phyloP scores from a whole-genome alignment of 1,140 invertebrate genomes.

The Holotrichia oblita region DNA sequence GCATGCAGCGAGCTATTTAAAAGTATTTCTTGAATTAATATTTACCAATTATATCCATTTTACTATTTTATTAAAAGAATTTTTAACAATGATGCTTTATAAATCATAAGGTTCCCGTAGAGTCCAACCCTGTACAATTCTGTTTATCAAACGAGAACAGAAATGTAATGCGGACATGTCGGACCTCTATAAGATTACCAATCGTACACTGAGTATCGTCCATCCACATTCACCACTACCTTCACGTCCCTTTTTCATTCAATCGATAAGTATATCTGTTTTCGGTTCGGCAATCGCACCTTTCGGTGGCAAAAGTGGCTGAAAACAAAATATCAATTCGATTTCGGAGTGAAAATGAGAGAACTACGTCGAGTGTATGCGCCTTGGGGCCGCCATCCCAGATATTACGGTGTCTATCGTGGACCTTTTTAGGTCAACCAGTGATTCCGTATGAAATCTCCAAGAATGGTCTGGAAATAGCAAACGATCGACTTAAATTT shows the following conservation, averaged over 20 bases:
- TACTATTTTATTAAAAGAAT: no score
- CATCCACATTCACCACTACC: background rate
- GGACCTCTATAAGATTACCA: background rate
- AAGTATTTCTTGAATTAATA: no score
- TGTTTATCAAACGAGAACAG: background rate
- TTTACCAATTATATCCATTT: no score
- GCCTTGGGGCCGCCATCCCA: background rate
- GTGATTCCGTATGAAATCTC: background rate
- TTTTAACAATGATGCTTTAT: no score
- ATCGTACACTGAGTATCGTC: background rate
- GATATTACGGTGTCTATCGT: background rate
- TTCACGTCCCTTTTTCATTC: background rate
- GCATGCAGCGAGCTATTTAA: no score
- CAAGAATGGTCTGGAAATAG: background rate
- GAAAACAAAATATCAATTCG: constrained; percentile 20
- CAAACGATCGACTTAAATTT: background rate
- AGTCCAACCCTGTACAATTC: constrained; percentile 1
- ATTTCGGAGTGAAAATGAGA: background rate
- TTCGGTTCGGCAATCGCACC: background rate
- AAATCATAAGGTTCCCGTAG: background rate
- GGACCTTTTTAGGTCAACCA: background rate
- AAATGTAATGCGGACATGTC: background rate
- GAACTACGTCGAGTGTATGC: background rate
- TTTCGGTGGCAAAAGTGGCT: constrained; percentile 14
- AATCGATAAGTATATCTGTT: background rate